Percentiles rank a stretch among this genome's conserved stretches.
Evolutionary conservation across 2,888 invertebrate species (phyloP).

Genomic region (Chrysolina haemoptera): DNA sequence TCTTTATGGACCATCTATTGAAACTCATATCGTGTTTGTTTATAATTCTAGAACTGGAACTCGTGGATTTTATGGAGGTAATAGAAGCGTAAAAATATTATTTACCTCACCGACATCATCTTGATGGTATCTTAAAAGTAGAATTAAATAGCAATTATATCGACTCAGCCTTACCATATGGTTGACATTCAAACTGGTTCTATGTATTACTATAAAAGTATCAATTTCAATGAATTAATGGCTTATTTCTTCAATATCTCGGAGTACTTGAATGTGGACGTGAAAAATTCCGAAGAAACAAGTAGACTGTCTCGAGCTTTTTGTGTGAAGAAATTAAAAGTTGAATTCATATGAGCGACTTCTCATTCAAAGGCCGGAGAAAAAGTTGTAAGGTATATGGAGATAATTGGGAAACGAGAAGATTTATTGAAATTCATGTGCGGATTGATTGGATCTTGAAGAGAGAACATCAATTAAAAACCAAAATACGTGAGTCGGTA

Average conservation of each 20-base stretch:
- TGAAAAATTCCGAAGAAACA: slow-evolving; percentile 18
- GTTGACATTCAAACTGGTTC: slow-evolving; percentile 43
- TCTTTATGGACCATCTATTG: background rate
- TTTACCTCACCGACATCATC: slow-evolving; percentile 18
- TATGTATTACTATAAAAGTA: slow-evolving; percentile 39
- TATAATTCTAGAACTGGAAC: background rate
- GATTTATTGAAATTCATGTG: background rate
- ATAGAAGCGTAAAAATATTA: slow-evolving; percentile 11
- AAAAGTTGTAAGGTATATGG: background rate
- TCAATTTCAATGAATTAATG: slow-evolving; percentile 46
- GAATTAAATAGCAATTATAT: slow-evolving; percentile 32
- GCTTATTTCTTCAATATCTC: slow-evolving; percentile 42
- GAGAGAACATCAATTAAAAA: background rate
- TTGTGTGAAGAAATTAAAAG: background rate
- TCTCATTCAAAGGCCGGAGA: background rate
- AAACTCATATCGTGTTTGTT: background rate
- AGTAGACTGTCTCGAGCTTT: slow-evolving; percentile 1
- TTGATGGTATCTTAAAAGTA: slow-evolving; percentile 19
- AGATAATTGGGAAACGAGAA: slow-evolving; percentile 5
- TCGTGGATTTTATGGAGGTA: background rate
- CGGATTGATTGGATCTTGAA: background rate
- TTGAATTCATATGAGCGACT: background rate
- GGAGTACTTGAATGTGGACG: slow-evolving; percentile 24
- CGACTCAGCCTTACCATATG: slow-evolving; percentile 37
- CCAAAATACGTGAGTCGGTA: background rate